Evolutionary conservation across 1,140 invertebrate species (phyloP).

Genomic region (Drosophila sechellia): DNA sequence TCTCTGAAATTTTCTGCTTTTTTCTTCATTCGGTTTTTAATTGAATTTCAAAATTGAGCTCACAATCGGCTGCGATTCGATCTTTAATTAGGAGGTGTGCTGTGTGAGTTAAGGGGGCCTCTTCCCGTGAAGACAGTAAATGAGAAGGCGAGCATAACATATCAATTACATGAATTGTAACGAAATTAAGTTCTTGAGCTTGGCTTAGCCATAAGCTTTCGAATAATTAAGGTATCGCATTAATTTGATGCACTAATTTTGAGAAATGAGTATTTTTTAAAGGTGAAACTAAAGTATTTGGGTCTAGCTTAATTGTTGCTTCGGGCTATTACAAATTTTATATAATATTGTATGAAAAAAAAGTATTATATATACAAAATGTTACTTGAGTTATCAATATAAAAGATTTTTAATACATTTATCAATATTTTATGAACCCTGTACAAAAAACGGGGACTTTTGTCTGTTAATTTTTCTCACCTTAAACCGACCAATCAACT

Average conservation of each 20-base stretch:
- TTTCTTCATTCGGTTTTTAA: constrained; percentile 48
- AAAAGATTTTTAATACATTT: not conserved
- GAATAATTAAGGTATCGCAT: constrained; percentile 20
- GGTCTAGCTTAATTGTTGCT: not conserved
- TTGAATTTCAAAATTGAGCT: constrained; percentile 55
- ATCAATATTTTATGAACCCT: not conserved
- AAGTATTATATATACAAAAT: no score
- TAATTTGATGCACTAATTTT: constrained; percentile 19
- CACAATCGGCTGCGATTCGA: constrained; percentile 43
- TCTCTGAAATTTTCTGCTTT: constrained; percentile 33
- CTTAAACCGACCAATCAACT: constrained; percentile 22
- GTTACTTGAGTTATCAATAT: not conserved
- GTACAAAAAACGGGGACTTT: not conserved
- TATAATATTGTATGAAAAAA: no score
- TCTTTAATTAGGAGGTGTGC: constrained; percentile 51
- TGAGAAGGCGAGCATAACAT: constrained; percentile 46
- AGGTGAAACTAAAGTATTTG: not conserved
- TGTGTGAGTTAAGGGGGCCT: constrained; percentile 6
- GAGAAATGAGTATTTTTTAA: constrained; percentile 1
- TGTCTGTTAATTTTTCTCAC: not conserved
- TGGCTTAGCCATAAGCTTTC: constrained; percentile 7
- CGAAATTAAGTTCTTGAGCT: constrained; percentile 32
- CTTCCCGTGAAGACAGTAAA: constrained; percentile 2
- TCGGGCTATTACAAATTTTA: no score
- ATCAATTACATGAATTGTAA: constrained; percentile 57